phyloP scores from a whole-genome alignment of 1,140 invertebrate species.

The Dendroctonus valens region DNA sequence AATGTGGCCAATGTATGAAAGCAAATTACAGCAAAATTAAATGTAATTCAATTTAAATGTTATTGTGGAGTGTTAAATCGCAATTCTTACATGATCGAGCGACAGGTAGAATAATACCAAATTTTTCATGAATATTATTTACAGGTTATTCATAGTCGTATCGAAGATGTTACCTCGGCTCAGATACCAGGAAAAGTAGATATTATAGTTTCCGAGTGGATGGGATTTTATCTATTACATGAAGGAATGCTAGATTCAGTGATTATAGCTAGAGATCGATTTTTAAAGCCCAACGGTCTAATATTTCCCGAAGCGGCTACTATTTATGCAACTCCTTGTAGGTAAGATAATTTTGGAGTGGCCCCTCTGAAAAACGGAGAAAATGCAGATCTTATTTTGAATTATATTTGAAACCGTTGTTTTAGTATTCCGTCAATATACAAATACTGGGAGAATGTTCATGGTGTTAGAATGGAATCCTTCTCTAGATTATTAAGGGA shows the following conservation, averaged over 20 bases:
- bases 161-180: slow-evolving; percentile 66
- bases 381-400: slow-evolving; percentile 7
- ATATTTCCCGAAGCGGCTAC: slow-evolving; percentile 64
- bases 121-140: slow-evolving; percentile 22
- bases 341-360: slow-evolving; percentile 41
- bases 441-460: slow-evolving; percentile 58
- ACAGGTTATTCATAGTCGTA: slow-evolving; percentile 67
- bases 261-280: slow-evolving; percentile 88
- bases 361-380: neutral
- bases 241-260: slow-evolving; percentile 97
- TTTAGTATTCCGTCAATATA: slow-evolving; percentile 62
- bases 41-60: neutral
- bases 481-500: slow-evolving; percentile 55
- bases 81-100: too few species aligned
- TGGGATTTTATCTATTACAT: slow-evolving; percentile 98
- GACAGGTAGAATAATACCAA: too few species aligned
- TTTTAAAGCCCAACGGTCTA: slow-evolving; percentile 75
- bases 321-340: slow-evolving; percentile 67
- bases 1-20: neutral
- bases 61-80: too few species aligned
- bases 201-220: slow-evolving; percentile 98
- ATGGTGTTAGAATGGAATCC: slow-evolving; percentile 58
- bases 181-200: slow-evolving; percentile 87
- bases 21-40: neutral
- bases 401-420: slow-evolving; percentile 1